Percentiles rank a stretch among this genome's conserved stretches.
These are phyloP conservation scores for Syngnathus rostellatus DNA, from an alignment of 2,797 vertebrate genomes.

Conservation along the genomic window DNA sequence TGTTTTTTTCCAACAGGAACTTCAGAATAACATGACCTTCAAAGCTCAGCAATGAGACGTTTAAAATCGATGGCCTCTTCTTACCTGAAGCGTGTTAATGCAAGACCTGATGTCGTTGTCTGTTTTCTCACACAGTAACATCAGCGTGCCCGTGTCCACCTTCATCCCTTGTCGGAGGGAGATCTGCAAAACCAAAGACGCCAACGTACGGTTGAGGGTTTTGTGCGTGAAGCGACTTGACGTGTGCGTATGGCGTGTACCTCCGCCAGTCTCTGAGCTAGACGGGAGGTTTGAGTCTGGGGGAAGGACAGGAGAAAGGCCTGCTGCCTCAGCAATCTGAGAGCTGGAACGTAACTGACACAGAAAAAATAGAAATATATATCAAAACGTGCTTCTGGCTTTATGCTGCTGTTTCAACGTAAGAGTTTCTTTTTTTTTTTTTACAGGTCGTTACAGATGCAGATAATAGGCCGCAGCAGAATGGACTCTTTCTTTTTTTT, in stretches of 20 bases:
- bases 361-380: not conserved
- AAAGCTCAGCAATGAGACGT: not conserved
- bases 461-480: constrained; percentile 85
- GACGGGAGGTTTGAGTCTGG: constrained; percentile 77
- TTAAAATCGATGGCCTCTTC: not conserved
- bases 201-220: not conserved
- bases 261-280: constrained; percentile 85
- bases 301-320: constrained; percentile 84
- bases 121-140: constrained; percentile 84
- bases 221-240: not conserved
- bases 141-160: constrained; percentile 71
- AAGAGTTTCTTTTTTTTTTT: constrained; percentile 20
- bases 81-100: constrained; percentile 91
- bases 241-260: constrained; percentile 43
- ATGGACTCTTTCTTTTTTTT: constrained; percentile 70
- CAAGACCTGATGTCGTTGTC: constrained; percentile 91
- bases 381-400: not conserved
- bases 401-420: not conserved
- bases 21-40: not conserved
- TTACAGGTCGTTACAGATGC: constrained; percentile 96
- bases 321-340: constrained; percentile 84
- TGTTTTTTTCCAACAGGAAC: too few relatives aligned
- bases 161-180: constrained; percentile 75
- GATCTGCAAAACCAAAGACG: constrained; percentile 56
- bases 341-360: constrained; percentile 78